Evolutionary conservation across 2,113 vertebrate species (phyloP), one percentile per base, ranked within the genome.

Genomic region (Baryphthengus martii): DNA sequence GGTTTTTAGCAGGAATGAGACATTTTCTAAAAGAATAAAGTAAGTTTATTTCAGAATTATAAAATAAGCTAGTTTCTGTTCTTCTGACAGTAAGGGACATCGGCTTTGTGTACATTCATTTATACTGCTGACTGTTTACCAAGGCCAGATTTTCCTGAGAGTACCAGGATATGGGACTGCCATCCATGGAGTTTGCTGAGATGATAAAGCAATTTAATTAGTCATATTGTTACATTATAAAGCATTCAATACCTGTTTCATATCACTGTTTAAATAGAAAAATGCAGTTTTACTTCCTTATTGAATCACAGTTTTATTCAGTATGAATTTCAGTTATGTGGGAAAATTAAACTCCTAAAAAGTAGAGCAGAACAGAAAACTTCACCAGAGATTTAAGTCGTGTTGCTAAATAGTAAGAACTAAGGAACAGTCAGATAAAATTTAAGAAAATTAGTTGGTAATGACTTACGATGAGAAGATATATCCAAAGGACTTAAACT

Each of bases 361-460:
- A 58, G 11, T 3, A 59, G 28, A 31, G 11, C 3, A 59, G 28
- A 31, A 68, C 4, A 55, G 17, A 63, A 47, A 55, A 29, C 2
- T 50, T 90, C 21, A 29, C 47, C 17, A 13, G 25, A 77, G 21
- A 50, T 65, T 56, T 76, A 65, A 8, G 13, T 28, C 67, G 55
- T 45, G 55, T 44, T 70, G 62, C 9, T 17, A 73, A 89, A 72
- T 40, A 58, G 25, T 49, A 89, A 39, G 9, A 94, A 76, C 5
- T 72, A 76, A 85, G n/a, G 18, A 63, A 50, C 44, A 87, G n/a
- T 86, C 90, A 35, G 44, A 72, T 88, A 92, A 40, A 56, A 33
- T 85, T 75, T 73, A 79, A 53, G 26, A 6, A 79, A 59, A 2
- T 62, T 73, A 88, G 73, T 44, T 88, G 37, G 79, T 71, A 82